Evolutionary conservation across 2,113 vertebrate genomes (phyloP).

Genomic region (Clarias gariepinus): DNA sequence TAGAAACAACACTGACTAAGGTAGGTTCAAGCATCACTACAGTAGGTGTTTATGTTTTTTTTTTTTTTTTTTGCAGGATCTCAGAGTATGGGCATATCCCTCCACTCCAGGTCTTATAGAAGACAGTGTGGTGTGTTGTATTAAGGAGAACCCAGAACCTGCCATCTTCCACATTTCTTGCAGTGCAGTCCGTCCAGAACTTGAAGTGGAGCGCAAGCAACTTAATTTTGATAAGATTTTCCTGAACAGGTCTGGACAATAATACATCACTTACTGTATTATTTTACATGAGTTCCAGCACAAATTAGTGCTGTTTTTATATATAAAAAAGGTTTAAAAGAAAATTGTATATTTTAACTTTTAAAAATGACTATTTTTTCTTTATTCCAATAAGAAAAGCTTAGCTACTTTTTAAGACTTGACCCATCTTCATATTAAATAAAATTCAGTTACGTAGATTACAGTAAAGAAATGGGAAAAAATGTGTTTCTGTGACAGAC

Average conservation of each 20-base stretch:
- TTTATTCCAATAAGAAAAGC: background rate
- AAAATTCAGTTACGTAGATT: too few relatives aligned
- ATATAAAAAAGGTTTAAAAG: background rate
- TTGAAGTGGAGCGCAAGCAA: constrained; percentile 79
- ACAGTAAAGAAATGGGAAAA: too few relatives aligned
- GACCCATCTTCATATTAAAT: too few relatives aligned
- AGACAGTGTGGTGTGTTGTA: constrained; percentile 82
- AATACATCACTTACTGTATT: background rate
- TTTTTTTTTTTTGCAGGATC: constrained; percentile 65
- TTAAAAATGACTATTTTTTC: background rate
- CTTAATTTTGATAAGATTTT: constrained; percentile 81
- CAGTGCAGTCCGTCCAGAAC: constrained; percentile 80
- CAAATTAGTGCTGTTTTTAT: background rate
- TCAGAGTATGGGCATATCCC: constrained; percentile 87
- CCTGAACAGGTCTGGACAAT: constrained; percentile 77
- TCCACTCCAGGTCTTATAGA: constrained; percentile 77
- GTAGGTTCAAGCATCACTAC: background rate
- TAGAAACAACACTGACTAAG: background rate
- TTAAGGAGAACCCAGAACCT: constrained; percentile 82
- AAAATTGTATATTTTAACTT: background rate
- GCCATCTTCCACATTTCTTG: constrained; percentile 79
- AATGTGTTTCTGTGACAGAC: too few relatives aligned
- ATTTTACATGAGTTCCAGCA: background rate
- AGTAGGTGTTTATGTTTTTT: background rate
- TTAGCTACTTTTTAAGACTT: background rate